A percentile compares a stretch with the other conserved stretches of the same genome.
These are phyloP conservation scores for Arge pagana DNA, from an alignment of 2,888 invertebrate species.

Conservation along the genomic window DNA sequence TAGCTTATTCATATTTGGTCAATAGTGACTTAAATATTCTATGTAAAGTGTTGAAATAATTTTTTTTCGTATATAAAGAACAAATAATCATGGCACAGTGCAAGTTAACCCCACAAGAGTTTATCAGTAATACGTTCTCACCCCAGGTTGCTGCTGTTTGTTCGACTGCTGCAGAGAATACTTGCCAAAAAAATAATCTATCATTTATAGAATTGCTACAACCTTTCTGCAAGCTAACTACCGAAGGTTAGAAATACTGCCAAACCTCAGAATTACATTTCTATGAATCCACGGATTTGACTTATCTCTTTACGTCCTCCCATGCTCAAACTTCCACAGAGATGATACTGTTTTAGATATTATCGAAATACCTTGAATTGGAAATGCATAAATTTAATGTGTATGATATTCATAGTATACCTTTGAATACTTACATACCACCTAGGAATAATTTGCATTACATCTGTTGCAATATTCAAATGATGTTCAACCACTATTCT, in stretches of 20 bases:
- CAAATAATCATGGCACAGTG: conserved; percentile 63
- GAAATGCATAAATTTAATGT: no score
- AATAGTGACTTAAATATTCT: neutral
- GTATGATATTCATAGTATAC: no score
- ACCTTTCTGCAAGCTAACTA: conserved; percentile 80
- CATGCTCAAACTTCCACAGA: no score
- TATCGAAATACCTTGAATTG: no score
- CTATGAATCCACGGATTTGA: no score
- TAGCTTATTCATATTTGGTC: neutral
- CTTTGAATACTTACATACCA: no score
- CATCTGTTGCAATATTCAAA: no score
- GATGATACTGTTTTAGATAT: no score
- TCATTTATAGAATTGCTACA: conserved; percentile 88
- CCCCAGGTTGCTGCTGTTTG: conserved; percentile 87
- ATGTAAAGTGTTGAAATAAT: neutral
- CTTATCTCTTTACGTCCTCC: no score
- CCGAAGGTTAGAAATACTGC: conserved; percentile 75
- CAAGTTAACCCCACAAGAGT: conserved; percentile 77
- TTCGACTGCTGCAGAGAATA: conserved; percentile 79
- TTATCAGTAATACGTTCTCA: conserved; percentile 87
- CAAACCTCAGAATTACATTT: no score
- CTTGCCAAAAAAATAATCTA: conserved; percentile 89
- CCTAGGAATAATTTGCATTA: no score
- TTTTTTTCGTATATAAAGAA: no score
- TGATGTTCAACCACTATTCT: neutral